Base-by-base conservation (phyloP, 2,797 vertebrate genomes). In the Rallus crepitans region DNA sequence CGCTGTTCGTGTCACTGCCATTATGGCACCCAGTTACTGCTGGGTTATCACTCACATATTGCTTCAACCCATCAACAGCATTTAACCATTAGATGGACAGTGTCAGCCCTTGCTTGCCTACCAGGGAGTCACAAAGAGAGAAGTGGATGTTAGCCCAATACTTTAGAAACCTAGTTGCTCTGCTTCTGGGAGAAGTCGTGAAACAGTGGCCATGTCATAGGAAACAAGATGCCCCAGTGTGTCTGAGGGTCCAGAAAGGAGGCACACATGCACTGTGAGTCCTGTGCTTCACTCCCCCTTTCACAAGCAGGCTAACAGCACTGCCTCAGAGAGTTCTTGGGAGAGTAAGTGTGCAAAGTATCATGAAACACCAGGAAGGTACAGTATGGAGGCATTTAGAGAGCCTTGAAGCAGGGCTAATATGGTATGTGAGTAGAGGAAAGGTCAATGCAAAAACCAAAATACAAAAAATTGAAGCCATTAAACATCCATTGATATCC, bases 331-430 rank as follows among this genome's bases (percentile, higher is more conserved):
- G 10, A 7, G 9, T 18, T 90, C 30, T 35, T 15, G 8, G 0
- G 23, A 71, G 12, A 25, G 0, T 7, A 50, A 17, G 20, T 0
- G 3, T 30, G 6, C 15, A 4, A 23, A 53, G 18, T 7, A 20
- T 45, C 53, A 35, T 9, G 13, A 40, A 33, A 4, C 50, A 31
- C 10, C 3, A 10, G 21, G 28, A 35, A 39, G 33, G 56, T 28
- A 52, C 6, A 25, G 31, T 20, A 4, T 2, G 6, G 6, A 4
- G 13, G 7, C 27, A 66, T 17, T 59, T 24, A n/a, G 15, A 55
- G 13, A 42, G 30, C 42, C 63, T 12, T n/a, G n/a, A 79, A 70
- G 45, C 57, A 87, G 15, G n/a, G 6, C 28, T 63, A 30, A 23
- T 28, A 33, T 4, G 6, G 21, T 7, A 50, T 6, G 5, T 5